These are phyloP conservation scores for Siderastrea radians DNA, from an alignment of 92 coral and sea anemone species.

Conservation along the genomic window DNA sequence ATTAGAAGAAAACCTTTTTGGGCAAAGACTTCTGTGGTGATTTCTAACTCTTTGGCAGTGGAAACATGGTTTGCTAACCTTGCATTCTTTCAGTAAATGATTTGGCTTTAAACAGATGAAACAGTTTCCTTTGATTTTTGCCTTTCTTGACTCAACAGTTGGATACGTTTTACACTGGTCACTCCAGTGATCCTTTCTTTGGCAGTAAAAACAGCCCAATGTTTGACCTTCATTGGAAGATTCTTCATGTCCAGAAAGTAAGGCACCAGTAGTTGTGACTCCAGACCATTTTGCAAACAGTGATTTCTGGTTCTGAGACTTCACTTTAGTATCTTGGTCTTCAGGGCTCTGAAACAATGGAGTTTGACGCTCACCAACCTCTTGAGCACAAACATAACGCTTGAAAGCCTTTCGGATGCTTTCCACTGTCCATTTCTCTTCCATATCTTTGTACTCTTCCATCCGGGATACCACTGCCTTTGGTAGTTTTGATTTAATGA, in stretches of 20 bases:
- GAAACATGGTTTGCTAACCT: too few species aligned
- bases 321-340: constrained; percentile 20
- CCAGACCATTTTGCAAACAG: constrained; percentile 22
- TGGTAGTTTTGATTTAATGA: constrained; percentile 6
- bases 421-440: too few species aligned
- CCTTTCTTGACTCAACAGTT: constrained; percentile 14
- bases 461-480: too few species aligned
- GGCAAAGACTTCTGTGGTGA: constrained; percentile 25
- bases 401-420: too few species aligned
- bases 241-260: constrained; percentile 37
- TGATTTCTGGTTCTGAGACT: constrained; percentile 18
- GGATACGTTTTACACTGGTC: constrained; percentile 20
- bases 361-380: constrained; percentile 27
- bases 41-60: background rate
- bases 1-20: background rate
- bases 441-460: too few species aligned
- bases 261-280: constrained; percentile 27
- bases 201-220: constrained; percentile 27
- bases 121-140: too few species aligned
- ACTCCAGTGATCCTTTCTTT: constrained; percentile 42
- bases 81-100: constrained; percentile 42
- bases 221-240: constrained; percentile 17
- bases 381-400: background rate
- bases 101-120: constrained; percentile 2
- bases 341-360: constrained; percentile 22